These are phyloP conservation scores for Furnarius figulus DNA, from an alignment of 2,113 vertebrate genomes.

Conservation along the genomic window DNA sequence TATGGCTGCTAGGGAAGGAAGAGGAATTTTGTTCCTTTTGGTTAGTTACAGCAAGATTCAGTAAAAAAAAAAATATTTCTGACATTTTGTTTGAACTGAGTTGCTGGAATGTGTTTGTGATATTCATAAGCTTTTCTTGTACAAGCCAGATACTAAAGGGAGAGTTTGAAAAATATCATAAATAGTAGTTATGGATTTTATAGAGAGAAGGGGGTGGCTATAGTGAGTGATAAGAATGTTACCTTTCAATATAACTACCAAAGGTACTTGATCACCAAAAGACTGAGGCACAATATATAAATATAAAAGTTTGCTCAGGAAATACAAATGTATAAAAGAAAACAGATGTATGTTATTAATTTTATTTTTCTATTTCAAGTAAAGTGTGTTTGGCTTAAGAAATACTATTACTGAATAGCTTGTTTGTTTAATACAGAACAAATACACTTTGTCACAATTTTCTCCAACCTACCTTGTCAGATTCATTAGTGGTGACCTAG, in stretches of 20 bases:
- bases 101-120: not conserved
- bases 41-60: not conserved
- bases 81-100: not conserved
- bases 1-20: not conserved
- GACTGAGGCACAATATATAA: not conserved
- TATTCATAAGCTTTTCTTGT: not conserved
- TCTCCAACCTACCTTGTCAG: not conserved
- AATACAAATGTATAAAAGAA: not conserved
- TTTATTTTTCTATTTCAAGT: not conserved
- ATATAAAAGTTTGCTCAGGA: not conserved
- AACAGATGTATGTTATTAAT: not conserved
- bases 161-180: not conserved
- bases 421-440: not conserved
- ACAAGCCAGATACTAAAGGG: not conserved
- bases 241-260: not conserved
- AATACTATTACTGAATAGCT: not conserved
- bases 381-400: not conserved
- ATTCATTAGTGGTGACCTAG: slow-evolving; percentile 11
- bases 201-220: not conserved
- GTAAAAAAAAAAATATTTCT: not conserved
- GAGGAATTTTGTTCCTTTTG: not conserved
- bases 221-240: not conserved
- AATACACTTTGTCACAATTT: not conserved
- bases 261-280: not conserved
- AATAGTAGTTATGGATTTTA: not conserved